A percentile compares a stretch with the other conserved stretches of the same genome.
Conservation (phyloP, 2,888 invertebrate species). For the Apamea monoglypha region DNA sequence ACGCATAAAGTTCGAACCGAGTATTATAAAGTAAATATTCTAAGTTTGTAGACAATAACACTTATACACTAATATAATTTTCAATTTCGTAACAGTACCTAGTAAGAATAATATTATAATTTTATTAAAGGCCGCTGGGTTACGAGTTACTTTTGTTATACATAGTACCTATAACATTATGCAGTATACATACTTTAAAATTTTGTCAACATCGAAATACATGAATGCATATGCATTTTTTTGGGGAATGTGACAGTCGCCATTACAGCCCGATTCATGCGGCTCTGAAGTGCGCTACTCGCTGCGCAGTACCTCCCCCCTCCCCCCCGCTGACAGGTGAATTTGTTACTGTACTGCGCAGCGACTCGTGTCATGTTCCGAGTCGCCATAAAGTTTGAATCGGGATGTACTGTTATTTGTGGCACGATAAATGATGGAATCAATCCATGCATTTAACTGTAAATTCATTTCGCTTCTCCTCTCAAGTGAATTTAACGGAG, state of each 20-base stretch:
- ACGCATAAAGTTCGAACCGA: constrained; percentile 40
- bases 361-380: background rate
- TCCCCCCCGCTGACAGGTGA: background rate
- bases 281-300: background rate
- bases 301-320: background rate
- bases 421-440: background rate
- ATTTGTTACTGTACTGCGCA: background rate
- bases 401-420: background rate
- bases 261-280: background rate
- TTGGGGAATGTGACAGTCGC: background rate
- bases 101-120: constrained; percentile 52
- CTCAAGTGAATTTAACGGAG: background rate
- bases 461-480: background rate
- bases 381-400: background rate
- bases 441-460: background rate
- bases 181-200: constrained; percentile 3
- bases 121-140: constrained; percentile 40
- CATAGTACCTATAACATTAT: constrained; percentile 25
- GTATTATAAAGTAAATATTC: constrained; percentile 55
- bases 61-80: constrained; percentile 64
- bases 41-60: constrained; percentile 57
- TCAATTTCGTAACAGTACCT: constrained; percentile 54
- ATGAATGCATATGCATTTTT: constrained; percentile 3
- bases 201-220: constrained; percentile 13
- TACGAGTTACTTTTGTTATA: constrained; percentile 8